Conservation (phyloP, 2,113 vertebrate genomes). For the Silurus asotus region DNA sequence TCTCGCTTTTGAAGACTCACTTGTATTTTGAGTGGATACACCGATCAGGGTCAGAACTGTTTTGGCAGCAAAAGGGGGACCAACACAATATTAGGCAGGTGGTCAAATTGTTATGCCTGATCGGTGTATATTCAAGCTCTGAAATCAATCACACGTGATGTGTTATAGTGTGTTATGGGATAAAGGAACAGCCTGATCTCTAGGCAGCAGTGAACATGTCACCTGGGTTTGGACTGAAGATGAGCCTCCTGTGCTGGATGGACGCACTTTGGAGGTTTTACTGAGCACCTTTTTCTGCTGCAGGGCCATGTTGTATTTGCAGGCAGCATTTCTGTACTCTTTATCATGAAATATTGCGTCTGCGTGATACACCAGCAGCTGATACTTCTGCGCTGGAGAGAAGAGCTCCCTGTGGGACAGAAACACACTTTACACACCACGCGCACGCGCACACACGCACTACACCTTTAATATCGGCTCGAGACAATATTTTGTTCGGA, state of each 20-base stretch:
- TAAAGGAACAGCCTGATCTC: not conserved
- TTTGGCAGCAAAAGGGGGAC: too few species aligned
- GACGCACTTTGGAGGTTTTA: constrained; percentile 97
- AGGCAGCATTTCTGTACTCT: constrained; percentile 95
- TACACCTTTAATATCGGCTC: not conserved
- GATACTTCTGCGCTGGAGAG: constrained; percentile 95
- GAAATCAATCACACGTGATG: not conserved
- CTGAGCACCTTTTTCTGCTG: constrained; percentile 97
- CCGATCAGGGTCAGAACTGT: too few species aligned
- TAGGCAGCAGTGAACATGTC: not conserved
- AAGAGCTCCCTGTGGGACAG: constrained; percentile 84
- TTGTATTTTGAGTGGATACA: too few species aligned
- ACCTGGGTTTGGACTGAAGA: constrained; percentile 92
- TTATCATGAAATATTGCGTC: constrained; percentile 98
- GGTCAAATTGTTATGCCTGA: too few species aligned
- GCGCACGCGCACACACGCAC: not conserved
- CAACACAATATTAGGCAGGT: too few species aligned
- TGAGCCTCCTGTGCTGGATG: constrained; percentile 84
- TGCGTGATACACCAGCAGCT: constrained; percentile 94
- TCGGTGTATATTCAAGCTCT: not conserved
- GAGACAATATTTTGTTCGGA: not conserved
- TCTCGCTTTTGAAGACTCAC: too few species aligned
- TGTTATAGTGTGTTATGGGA: not conserved
- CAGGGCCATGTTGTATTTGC: constrained; percentile 95
- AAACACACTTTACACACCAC: constrained; percentile 36